Evolutionary conservation across 2,797 vertebrate genomes (phyloP).

Genomic region (Chelonia mydas): DNA sequence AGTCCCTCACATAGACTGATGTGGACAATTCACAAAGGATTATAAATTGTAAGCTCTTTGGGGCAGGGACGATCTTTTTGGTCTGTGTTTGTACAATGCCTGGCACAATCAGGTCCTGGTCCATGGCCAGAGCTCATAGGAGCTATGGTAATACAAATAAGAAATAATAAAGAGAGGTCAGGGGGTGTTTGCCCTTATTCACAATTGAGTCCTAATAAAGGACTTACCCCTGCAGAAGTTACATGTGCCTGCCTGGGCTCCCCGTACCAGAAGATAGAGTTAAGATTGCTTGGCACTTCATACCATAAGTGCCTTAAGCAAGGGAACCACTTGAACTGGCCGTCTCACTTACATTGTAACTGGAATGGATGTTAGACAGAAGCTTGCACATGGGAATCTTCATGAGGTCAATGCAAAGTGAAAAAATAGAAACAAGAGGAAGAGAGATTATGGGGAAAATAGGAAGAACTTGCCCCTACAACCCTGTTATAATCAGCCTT

Average conservation of each 20-base stretch:
- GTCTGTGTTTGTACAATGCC: not conserved
- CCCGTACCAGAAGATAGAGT: not conserved
- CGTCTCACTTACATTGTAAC: not conserved
- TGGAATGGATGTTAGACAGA: slow-evolving; percentile 34
- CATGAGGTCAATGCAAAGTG: slow-evolving; percentile 12
- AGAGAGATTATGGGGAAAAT: not conserved
- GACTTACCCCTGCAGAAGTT: not conserved
- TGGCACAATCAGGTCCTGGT: not conserved
- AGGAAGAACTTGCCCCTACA: not conserved
- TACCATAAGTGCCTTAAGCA: not conserved
- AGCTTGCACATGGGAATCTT: slow-evolving; percentile 14
- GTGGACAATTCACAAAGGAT: not conserved
- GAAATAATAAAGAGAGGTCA: not conserved
- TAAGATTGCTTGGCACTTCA: slow-evolving; percentile 13
- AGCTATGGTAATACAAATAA: not conserved
- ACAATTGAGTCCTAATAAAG: not conserved
- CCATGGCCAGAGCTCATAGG: not conserved
- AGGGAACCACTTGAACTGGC: slow-evolving; percentile 36
- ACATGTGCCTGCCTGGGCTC: not conserved
- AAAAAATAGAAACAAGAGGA: not conserved
- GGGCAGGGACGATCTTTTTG: not conserved
- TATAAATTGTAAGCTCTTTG: not conserved
- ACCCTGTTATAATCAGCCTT: not conserved
- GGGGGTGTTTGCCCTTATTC: rapidly evolving
- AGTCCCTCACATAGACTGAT: not conserved